These are phyloP conservation scores for Cotesia glomerata DNA, from an alignment of 1,140 invertebrate species.

Conservation along the genomic window DNA sequence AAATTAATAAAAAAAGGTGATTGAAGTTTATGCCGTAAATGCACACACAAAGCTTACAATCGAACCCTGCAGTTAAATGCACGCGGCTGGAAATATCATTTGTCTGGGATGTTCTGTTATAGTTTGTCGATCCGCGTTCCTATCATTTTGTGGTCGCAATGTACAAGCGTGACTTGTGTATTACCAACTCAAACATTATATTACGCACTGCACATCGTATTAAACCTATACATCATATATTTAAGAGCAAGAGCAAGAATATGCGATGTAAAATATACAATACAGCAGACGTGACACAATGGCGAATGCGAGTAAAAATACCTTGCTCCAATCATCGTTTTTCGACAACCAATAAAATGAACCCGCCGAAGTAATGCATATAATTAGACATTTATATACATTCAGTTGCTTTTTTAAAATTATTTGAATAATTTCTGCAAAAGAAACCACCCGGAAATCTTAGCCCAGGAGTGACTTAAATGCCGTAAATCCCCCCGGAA, in stretches of 20 bases:
- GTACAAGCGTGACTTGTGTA: background rate
- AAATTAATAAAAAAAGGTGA: background rate
- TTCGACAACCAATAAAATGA: too few relatives aligned
- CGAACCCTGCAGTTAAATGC: conserved; percentile 17
- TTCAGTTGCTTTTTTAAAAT: background rate
- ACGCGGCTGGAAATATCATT: conserved; percentile 6
- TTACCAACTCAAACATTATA: background rate
- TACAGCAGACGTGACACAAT: background rate
- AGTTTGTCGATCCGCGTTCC: conserved; percentile 12
- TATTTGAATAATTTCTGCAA: background rate
- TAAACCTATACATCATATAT: background rate
- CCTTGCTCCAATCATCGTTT: background rate
- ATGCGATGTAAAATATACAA: background rate
- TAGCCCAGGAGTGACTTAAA: conserved; percentile 14
- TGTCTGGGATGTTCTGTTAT: background rate
- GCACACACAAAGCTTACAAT: conserved; percentile 9
- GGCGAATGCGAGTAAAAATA: background rate
- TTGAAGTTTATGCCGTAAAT: background rate
- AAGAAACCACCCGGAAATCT: conserved; percentile 39
- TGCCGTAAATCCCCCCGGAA: conserved; percentile 28
- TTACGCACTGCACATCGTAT: background rate
- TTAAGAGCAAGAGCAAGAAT: background rate
- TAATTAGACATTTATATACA: background rate
- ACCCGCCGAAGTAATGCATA: too few relatives aligned
- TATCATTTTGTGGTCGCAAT: conserved; percentile 15